Percentiles rank a stretch among this genome's conserved stretches.
phyloP scores from a whole-genome alignment of 2,888 invertebrate genomes.

The Lasiommata megera region DNA sequence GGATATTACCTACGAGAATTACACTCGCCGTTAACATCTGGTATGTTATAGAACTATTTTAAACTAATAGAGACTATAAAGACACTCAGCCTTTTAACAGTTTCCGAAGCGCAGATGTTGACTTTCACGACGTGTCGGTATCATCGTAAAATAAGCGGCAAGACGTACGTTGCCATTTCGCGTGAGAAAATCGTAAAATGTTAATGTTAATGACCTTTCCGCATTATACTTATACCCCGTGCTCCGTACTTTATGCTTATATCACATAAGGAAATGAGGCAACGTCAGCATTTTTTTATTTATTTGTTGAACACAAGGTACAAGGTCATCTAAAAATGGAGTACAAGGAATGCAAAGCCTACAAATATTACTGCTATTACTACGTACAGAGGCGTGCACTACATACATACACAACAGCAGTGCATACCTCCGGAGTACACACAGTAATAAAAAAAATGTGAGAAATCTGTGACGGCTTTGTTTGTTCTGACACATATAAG shows the following conservation, averaged over 20 bases:
- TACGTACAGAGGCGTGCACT: no score
- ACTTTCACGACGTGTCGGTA: slow-evolving; percentile 14
- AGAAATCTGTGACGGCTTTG: no score
- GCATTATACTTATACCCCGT: not conserved
- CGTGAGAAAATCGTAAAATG: slow-evolving; percentile 15
- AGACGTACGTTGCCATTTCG: slow-evolving; percentile 8
- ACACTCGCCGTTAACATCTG: not conserved
- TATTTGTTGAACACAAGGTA: no score
- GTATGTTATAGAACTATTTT: slow-evolving; percentile 4
- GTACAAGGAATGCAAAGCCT: no score
- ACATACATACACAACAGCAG: no score
- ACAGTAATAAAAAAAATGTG: no score
- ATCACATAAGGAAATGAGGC: not conserved
- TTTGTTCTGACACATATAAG: no score
- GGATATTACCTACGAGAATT: not conserved
- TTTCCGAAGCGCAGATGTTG: slow-evolving; percentile 13
- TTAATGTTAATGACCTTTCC: slow-evolving; percentile 15
- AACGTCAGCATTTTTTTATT: not conserved
- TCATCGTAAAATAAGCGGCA: slow-evolving; percentile 14
- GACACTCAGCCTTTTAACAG: slow-evolving; percentile 7
- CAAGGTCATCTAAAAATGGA: no score
- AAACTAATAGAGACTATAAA: slow-evolving; percentile 8
- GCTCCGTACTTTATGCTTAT: not conserved
- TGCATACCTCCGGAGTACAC: no score
- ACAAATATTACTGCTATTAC: no score